phyloP scores from a whole-genome alignment of 2,113 vertebrate species.

The Lepus americanus region DNA sequence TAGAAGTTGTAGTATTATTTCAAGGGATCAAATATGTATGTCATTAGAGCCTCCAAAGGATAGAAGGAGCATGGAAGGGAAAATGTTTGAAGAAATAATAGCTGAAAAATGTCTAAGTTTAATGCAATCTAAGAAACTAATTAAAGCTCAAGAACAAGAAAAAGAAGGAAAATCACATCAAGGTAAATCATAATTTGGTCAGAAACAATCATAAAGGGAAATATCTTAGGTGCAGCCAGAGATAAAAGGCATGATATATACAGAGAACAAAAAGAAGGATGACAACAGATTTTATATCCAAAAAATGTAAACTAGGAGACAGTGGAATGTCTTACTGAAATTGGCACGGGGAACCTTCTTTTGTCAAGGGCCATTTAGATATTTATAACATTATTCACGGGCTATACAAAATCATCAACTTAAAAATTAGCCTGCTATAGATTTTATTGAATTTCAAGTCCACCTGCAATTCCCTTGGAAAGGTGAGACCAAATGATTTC shows the following conservation, averaged over 20 bases:
- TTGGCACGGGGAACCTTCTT: too few relatives aligned
- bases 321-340: background rate
- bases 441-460: too few relatives aligned
- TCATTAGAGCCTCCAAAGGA: background rate
- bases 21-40: background rate
- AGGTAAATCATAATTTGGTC: background rate
- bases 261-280: background rate
- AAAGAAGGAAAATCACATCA: background rate
- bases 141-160: background rate
- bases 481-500: too few relatives aligned
- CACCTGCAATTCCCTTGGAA: too few relatives aligned
- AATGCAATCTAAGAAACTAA: background rate
- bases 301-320: background rate
- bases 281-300: background rate
- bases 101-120: background rate
- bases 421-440: too few relatives aligned
- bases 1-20: background rate
- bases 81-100: conserved; percentile 25
- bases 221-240: background rate
- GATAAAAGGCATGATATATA: background rate
- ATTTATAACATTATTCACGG: too few relatives aligned
- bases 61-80: background rate
- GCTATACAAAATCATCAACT: too few relatives aligned
- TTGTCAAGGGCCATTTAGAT: too few relatives aligned
- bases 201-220: background rate